phyloP scores from a whole-genome alignment of 2,888 invertebrate genomes.

The Oscheius myriophilus region DNA sequence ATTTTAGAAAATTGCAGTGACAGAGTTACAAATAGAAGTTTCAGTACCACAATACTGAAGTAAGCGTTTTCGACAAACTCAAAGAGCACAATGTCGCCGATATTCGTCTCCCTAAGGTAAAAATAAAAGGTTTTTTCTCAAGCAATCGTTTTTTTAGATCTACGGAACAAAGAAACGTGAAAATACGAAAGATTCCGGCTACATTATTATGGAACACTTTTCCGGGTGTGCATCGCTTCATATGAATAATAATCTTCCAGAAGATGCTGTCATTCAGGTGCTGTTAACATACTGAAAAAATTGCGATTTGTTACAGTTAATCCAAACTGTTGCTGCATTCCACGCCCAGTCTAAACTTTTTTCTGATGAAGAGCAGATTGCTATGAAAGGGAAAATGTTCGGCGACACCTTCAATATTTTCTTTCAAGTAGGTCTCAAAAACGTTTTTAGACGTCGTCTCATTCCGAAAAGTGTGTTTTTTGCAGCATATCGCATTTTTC shows the following conservation, averaged over 20 bases:
- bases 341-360: background rate
- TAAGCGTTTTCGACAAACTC: background rate
- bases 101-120: no score
- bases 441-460: no score
- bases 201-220: conserved; percentile 11
- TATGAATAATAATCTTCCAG: conserved; percentile 24
- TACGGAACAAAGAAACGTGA: background rate
- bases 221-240: conserved; percentile 9
- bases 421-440: no score
- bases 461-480: no score
- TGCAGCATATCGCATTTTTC: no score
- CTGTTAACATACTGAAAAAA: no score
- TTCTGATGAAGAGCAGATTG: background rate
- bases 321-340: no score
- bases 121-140: no score
- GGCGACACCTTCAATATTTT: background rate
- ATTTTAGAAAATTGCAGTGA: no score
- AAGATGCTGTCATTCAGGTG: conserved; percentile 18
- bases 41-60: conserved; percentile 11
- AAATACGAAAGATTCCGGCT: background rate
- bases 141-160: background rate
- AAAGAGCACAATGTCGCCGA: conserved; percentile 2
- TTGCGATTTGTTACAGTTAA: no score
- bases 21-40: background rate
- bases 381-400: conserved; percentile 6